phyloP scores from a whole-genome alignment of 2,888 invertebrate species.

The Cylindroiulus punctatus region DNA sequence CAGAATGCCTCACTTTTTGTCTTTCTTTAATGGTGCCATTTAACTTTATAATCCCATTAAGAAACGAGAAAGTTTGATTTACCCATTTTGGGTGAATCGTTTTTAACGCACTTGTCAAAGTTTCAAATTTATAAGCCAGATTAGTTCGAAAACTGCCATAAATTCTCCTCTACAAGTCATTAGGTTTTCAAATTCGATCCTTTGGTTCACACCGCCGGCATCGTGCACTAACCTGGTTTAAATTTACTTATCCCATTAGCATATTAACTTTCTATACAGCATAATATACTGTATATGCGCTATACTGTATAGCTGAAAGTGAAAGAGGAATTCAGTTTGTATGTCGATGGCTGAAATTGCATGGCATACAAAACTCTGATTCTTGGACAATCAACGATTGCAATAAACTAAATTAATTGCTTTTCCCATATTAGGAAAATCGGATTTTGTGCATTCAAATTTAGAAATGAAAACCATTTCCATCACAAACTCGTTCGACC shows the following conservation, averaged over 20 bases:
- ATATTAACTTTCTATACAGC: background rate
- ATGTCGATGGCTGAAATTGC: background rate
- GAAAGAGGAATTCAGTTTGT: background rate
- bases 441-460: background rate
- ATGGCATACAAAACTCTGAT: background rate
- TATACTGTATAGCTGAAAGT: background rate
- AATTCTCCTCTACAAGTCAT: background rate
- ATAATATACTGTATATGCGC: background rate
- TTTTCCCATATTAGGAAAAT: background rate
- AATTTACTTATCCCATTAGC: background rate
- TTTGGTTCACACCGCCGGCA: background rate
- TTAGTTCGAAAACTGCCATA: background rate
- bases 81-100: too few relatives aligned
- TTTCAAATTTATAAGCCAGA: background rate
- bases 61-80: too few relatives aligned
- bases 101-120: background rate
- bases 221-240: conserved; percentile 6
- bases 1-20: background rate
- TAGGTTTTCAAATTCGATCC: background rate
- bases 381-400: background rate
- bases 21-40: background rate
- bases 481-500: background rate
- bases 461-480: background rate
- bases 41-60: background rate
- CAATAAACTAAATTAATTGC: background rate